Evolutionary conservation across 2,797 vertebrate genomes (phyloP).

Genomic region (Molothrus ater): DNA sequence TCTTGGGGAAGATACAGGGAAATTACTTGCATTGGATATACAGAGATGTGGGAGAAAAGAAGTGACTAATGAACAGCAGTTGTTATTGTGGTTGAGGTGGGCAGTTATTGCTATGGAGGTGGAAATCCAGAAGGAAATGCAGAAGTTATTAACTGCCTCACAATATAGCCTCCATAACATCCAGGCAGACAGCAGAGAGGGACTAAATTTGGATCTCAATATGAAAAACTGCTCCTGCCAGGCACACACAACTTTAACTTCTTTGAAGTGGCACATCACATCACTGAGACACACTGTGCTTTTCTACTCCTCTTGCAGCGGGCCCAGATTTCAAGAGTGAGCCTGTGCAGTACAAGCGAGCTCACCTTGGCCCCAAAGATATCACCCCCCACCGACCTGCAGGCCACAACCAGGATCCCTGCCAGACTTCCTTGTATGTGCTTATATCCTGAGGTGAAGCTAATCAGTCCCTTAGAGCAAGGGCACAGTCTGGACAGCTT

Average conservation of each 20-base stretch:
- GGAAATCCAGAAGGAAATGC: not conserved
- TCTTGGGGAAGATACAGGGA: not conserved
- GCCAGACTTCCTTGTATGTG: not conserved
- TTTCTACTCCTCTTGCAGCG: not conserved
- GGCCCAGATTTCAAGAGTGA: not conserved
- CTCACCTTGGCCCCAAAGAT: rapidly evolving
- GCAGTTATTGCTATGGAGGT: not conserved
- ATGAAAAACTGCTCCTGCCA: not conserved
- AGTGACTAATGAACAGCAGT: rapidly evolving
- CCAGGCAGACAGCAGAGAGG: not conserved
- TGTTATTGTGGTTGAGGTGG: not conserved
- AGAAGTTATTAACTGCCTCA: not conserved
- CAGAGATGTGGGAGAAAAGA: not conserved
- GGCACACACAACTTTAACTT: not conserved
- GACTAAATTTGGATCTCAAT: not conserved
- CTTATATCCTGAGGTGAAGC: rapidly evolving
- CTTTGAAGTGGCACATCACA: not conserved
- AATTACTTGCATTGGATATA: not conserved
- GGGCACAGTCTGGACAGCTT: not conserved
- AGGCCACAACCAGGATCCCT: not conserved
- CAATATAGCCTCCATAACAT: not conserved
- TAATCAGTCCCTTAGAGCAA: not conserved
- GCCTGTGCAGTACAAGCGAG: rapidly evolving
- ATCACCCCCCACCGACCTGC: not conserved
- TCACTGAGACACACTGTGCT: not conserved